Conservation (phyloP, 2,113 vertebrate genomes). For the Mormoops blainvillei region DNA sequence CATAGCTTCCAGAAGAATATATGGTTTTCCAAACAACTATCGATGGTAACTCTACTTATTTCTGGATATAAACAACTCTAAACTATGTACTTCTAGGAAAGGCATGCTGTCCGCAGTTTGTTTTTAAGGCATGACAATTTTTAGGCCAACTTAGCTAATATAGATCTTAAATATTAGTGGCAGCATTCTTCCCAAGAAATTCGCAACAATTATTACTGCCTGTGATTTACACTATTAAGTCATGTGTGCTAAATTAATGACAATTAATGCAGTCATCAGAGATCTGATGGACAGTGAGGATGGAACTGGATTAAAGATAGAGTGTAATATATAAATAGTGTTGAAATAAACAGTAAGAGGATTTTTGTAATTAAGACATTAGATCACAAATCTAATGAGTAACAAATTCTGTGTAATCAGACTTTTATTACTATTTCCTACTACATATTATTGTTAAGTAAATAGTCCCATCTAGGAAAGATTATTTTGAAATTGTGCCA, state of each 20-base stretch:
- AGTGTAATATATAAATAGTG: not conserved
- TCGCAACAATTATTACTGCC: not conserved
- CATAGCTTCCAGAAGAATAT: constrained; percentile 6
- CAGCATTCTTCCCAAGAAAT: not conserved
- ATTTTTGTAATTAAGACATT: not conserved
- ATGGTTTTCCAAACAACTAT: constrained; percentile 29
- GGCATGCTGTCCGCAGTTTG: not conserved
- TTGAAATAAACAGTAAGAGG: not conserved
- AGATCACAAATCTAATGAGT: not conserved
- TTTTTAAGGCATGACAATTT: not conserved
- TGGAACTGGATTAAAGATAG: not conserved
- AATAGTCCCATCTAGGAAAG: not conserved
- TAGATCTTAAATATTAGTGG: not conserved
- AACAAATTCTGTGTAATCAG: not conserved
- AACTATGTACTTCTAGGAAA: not conserved
- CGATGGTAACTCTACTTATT: not conserved
- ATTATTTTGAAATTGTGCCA: not conserved
- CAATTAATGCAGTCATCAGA: not conserved
- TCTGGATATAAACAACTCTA: not conserved
- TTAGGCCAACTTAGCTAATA: not conserved
- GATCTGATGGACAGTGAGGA: not conserved
- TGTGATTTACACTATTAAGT: not conserved
- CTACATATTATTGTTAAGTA: not conserved
- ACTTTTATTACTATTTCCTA: not conserved
- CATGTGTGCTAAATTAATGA: not conserved